Evolutionary conservation across 1,140 invertebrate species (phyloP).

Genomic region (Phymorhynchus buccinoides): DNA sequence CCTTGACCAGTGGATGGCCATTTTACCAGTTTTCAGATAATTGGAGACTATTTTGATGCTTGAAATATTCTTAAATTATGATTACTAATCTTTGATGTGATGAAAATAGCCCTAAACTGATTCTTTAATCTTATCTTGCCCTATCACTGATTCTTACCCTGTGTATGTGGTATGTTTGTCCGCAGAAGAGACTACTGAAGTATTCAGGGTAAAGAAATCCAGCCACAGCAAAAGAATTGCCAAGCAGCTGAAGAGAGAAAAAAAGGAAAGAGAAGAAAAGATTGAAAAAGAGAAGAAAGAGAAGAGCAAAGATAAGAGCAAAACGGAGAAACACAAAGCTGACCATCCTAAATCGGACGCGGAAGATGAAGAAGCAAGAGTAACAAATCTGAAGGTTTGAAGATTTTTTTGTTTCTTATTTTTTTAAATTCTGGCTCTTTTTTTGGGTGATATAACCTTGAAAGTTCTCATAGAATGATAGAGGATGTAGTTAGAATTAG

Average conservation of each 20-base stretch:
- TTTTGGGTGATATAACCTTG: too few species aligned
- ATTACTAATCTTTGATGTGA: too few species aligned
- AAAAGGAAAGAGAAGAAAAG: slow-evolving; percentile 78
- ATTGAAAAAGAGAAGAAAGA: slow-evolving; percentile 28
- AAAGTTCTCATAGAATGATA: too few species aligned
- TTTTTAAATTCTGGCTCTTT: not conserved
- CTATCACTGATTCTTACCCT: too few species aligned
- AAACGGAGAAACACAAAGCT: slow-evolving; percentile 27
- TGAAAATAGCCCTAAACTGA: too few species aligned
- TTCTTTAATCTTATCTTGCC: too few species aligned
- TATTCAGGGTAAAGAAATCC: slow-evolving; percentile 95
- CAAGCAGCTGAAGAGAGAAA: slow-evolving; percentile 88
- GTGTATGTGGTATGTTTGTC: too few species aligned
- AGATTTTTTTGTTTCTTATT: not conserved
- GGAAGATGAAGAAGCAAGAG: slow-evolving; percentile 58
- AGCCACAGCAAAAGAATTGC: slow-evolving; percentile 92
- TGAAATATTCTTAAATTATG: too few species aligned
- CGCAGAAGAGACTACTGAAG: slow-evolving; percentile 82
- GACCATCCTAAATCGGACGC: slow-evolving; percentile 29
- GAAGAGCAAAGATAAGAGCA: not conserved
- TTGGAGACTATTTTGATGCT: too few species aligned
- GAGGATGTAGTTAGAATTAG: too few species aligned
- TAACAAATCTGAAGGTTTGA: slow-evolving; percentile 63
- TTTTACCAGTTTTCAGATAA: too few species aligned
- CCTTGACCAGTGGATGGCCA: too few species aligned